A percentile compares a stretch with the other conserved stretches of the same genome.
Conservation (phyloP, 2,888 invertebrate genomes). For the Helicoverpa assulta region DNA sequence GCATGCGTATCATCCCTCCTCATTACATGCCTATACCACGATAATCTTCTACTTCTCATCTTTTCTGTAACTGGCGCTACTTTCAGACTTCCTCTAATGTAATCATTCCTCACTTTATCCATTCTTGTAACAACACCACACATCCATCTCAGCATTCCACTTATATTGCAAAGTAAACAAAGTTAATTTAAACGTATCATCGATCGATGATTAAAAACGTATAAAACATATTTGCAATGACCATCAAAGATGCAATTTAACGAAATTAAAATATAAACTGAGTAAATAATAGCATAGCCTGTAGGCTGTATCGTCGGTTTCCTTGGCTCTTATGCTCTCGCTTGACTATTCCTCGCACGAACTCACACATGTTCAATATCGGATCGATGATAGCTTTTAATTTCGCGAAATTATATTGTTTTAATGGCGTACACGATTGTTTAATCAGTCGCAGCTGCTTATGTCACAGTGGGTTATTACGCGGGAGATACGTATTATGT, state of each 20-base stretch:
- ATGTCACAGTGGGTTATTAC: conserved; percentile 62
- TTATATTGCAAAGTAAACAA: conserved; percentile 21
- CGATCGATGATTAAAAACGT: conserved; percentile 28
- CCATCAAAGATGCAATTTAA: conserved; percentile 29
- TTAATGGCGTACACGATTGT: conserved; percentile 68
- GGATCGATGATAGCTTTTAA: conserved; percentile 65
- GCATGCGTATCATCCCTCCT: no score
- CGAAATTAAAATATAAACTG: conserved; percentile 48
- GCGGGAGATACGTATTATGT: conserved; percentile 66
- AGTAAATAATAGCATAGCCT: conserved; percentile 42
- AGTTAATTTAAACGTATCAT: conserved; percentile 25
- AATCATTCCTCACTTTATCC: no score
- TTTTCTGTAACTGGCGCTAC: no score
- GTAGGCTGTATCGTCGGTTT: conserved; percentile 9
- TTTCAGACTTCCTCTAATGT: no score
- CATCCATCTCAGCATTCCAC: no score
- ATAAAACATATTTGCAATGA: conserved; percentile 18
- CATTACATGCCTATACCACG: no score
- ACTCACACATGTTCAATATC: conserved; percentile 48
- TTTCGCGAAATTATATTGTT: conserved; percentile 68
- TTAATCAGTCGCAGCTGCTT: conserved; percentile 75
- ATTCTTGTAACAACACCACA: no score
- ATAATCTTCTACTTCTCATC: no score
- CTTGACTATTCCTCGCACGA: conserved; percentile 46
- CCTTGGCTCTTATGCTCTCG: conserved; percentile 21